These are phyloP conservation scores for Dendrolimus pini DNA, from an alignment of 2,888 invertebrate species.

Conservation along the genomic window DNA sequence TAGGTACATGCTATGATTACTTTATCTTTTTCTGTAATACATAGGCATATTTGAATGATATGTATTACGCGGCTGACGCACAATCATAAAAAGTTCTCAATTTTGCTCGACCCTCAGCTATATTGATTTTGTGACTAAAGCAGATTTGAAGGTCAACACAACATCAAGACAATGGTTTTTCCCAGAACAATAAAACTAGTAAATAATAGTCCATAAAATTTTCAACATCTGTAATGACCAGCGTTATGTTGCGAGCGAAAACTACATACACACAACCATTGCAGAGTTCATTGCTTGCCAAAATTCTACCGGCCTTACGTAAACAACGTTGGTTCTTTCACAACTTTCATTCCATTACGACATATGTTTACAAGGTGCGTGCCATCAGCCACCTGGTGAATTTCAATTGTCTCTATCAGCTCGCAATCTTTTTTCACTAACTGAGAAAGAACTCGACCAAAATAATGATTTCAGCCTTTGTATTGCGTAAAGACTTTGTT, in stretches of 20 bases:
- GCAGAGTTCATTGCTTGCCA: constrained; percentile 12
- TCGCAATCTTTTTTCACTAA: background rate
- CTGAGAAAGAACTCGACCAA: background rate
- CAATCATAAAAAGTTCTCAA: too few species aligned
- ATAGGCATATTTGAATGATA: too few species aligned
- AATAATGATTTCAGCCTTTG: too few species aligned
- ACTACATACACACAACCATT: background rate
- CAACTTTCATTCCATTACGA: constrained; percentile 45
- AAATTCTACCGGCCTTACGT: constrained; percentile 30
- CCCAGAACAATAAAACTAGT: background rate
- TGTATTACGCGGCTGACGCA: too few species aligned
- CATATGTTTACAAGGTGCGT: constrained; percentile 31
- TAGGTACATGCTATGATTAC: too few species aligned
- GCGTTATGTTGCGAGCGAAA: background rate
- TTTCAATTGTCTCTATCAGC: constrained; percentile 19
- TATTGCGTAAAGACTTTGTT: too few species aligned
- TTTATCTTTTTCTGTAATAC: too few species aligned
- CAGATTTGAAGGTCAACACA: background rate
- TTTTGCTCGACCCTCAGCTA: too few species aligned
- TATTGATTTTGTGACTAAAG: too few species aligned
- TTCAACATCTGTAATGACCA: background rate
- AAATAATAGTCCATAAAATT: background rate
- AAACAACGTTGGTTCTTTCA: constrained; percentile 36
- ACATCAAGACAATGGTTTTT: background rate
- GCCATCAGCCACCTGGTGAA: constrained; percentile 18